Conservation (phyloP, 92 coral and sea anemone genomes). For the Nematostella vectensis region DNA sequence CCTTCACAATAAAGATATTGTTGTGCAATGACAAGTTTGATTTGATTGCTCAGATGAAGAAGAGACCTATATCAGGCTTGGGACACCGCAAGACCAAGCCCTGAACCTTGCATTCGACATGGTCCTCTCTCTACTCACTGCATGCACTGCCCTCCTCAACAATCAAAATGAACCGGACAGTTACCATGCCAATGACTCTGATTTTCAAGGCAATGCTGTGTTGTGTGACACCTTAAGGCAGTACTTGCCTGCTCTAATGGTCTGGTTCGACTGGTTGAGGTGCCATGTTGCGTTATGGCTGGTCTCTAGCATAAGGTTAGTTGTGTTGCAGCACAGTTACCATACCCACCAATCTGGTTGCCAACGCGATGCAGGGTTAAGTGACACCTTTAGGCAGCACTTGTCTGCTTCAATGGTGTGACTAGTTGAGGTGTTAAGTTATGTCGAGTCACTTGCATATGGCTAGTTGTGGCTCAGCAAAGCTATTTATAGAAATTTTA, state of each 20-base stretch:
- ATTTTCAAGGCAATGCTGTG: conserved; percentile 36
- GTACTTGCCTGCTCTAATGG: conserved; percentile 80
- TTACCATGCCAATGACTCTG: conserved; percentile 11
- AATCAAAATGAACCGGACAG: conserved; percentile 3
- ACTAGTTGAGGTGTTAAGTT: too few species aligned
- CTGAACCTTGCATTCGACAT: conserved; percentile 72
- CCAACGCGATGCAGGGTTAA: too few species aligned
- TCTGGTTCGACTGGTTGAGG: conserved; percentile 89
- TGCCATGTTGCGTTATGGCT: conserved; percentile 67
- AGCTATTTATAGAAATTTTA: too few species aligned
- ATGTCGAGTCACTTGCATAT: too few species aligned
- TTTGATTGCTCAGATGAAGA: too few species aligned
- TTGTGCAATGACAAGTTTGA: too few species aligned
- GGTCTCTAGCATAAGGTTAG: conserved; percentile 79
- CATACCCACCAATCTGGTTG: too few species aligned
- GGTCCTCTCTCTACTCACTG: conserved; percentile 42
- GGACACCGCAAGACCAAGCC: conserved; percentile 96
- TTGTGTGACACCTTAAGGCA: conserved; percentile 54
- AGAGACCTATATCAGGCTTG: conserved; percentile 42
- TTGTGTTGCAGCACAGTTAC: too few species aligned
- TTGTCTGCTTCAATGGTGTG: too few species aligned
- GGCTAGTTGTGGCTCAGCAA: too few species aligned
- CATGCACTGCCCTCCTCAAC: conserved; percentile 35
- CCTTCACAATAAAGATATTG: too few species aligned
- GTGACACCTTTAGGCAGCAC: too few species aligned